These are phyloP conservation scores for Falco biarmicus DNA, from an alignment of 2,797 vertebrate genomes.

Conservation along the genomic window DNA sequence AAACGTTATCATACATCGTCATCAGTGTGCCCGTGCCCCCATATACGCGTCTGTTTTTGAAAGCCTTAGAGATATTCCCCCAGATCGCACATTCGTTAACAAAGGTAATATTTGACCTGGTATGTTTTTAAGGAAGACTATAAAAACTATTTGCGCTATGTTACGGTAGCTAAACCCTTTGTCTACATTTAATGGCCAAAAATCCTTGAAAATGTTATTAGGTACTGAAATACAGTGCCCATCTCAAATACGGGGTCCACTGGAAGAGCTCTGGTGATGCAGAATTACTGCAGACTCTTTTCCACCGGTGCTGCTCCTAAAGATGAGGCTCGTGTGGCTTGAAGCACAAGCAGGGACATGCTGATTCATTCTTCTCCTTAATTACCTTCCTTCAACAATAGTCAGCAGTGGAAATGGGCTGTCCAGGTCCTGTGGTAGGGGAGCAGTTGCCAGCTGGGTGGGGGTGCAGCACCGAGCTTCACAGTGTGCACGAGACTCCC, in stretches of 20 bases:
- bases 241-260: background rate
- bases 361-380: background rate
- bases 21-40: background rate
- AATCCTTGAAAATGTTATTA: background rate
- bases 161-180: background rate
- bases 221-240: background rate
- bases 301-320: background rate
- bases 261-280: background rate
- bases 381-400: background rate
- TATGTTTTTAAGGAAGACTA: background rate
- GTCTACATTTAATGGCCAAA: background rate
- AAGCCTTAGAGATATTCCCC: background rate
- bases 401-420: background rate
- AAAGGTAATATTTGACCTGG: background rate
- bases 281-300: background rate
- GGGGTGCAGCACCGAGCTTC: background rate
- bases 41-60: background rate
- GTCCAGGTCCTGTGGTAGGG: background rate
- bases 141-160: background rate
- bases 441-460: background rate
- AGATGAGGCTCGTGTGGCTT: background rate
- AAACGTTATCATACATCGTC: background rate
- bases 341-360: background rate
- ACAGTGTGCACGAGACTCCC: background rate
- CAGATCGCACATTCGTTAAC: background rate